Evolutionary conservation across 2,113 vertebrate genomes (phyloP).

Genomic region (Chloroceryle aenea): DNA sequence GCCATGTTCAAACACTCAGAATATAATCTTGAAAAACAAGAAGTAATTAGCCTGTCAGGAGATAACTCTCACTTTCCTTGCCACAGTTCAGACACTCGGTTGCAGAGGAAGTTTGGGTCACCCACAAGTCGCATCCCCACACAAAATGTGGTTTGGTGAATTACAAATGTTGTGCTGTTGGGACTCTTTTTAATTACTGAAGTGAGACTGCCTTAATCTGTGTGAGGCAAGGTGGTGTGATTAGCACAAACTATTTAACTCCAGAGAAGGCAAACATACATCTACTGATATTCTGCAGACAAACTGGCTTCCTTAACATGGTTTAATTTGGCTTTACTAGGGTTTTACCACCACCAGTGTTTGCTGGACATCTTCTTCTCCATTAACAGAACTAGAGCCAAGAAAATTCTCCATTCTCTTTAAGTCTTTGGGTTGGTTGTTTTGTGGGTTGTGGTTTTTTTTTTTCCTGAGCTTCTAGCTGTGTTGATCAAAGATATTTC

Average conservation of each 20-base stretch:
- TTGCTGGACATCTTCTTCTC: background rate
- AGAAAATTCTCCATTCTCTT: background rate
- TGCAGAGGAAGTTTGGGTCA: background rate
- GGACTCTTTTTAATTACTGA: background rate
- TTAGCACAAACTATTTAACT: background rate
- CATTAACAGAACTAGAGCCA: background rate
- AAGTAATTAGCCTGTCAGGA: slow-evolving; percentile 33
- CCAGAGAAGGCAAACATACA: background rate
- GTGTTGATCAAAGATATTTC: background rate
- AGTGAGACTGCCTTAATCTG: background rate
- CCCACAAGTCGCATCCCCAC: background rate
- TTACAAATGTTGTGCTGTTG: background rate
- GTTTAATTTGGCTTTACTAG: background rate
- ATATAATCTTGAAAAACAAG: slow-evolving; percentile 43
- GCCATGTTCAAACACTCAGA: background rate
- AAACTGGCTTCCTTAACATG: background rate
- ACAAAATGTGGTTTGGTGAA: background rate
- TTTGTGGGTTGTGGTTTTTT: background rate
- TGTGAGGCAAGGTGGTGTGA: background rate
- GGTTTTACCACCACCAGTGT: background rate
- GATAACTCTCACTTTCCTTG: background rate
- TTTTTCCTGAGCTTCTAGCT: background rate
- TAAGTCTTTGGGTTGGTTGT: no score
- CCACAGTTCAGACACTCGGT: fast-evolving
- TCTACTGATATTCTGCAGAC: background rate